Evolutionary conservation across 1,140 invertebrate genomes (phyloP).

Genomic region (Mycetomoellerius zeteki): DNA sequence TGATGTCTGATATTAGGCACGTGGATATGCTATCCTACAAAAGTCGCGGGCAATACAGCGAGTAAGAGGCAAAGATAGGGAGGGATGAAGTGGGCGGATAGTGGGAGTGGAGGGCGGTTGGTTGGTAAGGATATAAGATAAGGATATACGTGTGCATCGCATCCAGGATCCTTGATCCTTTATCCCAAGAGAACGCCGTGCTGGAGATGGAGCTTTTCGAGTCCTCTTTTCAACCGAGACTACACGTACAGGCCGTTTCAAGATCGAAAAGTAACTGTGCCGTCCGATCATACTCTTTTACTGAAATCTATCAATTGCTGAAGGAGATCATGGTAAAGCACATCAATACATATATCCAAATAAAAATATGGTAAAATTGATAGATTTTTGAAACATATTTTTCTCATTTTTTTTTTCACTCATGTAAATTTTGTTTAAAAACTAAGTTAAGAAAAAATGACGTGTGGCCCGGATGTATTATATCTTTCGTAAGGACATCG

Average conservation of each 20-base stretch:
- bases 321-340: background rate
- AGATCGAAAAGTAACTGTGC: background rate
- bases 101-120: constrained; percentile 64
- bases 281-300: background rate
- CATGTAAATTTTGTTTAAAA: background rate
- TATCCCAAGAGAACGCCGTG: constrained; percentile 83
- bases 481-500: constrained; percentile 1
- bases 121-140: constrained; percentile 83
- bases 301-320: background rate
- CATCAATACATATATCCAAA: background rate
- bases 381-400: background rate
- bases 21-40: constrained; percentile 76
- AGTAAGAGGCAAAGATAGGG: constrained; percentile 55
- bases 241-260: constrained; percentile 73
- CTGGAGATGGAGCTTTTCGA: constrained; percentile 79
- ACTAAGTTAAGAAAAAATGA: background rate
- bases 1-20: constrained; percentile 85
- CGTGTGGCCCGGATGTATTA: background rate
- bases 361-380: background rate
- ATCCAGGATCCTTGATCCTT: constrained; percentile 84
- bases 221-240: constrained; percentile 80
- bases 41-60: constrained; percentile 76
- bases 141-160: constrained; percentile 84
- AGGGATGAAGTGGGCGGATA: constrained; percentile 61
- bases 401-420: background rate